Percentiles rank a stretch among this genome's conserved stretches.
Conservation (phyloP, 2,113 vertebrate species). For the Amphiprion ocellaris region DNA sequence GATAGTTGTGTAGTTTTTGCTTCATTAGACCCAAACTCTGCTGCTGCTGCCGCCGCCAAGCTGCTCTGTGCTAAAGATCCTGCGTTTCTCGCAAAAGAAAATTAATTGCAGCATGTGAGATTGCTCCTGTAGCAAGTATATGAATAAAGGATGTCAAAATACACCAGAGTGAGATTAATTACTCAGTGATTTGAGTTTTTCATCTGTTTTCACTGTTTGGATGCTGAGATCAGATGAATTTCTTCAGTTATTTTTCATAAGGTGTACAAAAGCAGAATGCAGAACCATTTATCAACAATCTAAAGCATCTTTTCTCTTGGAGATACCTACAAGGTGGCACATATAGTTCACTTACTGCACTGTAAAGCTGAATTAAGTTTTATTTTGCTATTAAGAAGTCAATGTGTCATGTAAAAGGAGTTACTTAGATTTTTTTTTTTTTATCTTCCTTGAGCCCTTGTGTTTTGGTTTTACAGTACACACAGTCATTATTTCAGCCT, state of each 20-base stretch:
- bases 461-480: too few relatives aligned
- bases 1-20: constrained; percentile 66
- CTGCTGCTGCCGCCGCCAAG: constrained; percentile 13
- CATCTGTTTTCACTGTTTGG: neutral
- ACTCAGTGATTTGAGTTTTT: neutral
- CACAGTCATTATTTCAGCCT: too few relatives aligned
- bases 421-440: too few relatives aligned
- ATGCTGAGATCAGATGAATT: neutral
- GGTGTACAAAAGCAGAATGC: neutral
- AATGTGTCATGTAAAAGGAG: too few relatives aligned
- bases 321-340: too few relatives aligned
- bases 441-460: too few relatives aligned
- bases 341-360: too few relatives aligned
- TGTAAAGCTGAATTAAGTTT: too few relatives aligned
- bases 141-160: constrained; percentile 45
- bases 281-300: neutral
- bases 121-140: constrained; percentile 43
- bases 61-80: constrained; percentile 27
- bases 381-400: too few relatives aligned
- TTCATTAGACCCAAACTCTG: constrained; percentile 69
- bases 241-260: neutral
- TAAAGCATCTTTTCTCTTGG: too few relatives aligned
- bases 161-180: constrained; percentile 49
- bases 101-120: constrained; percentile 31
- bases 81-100: constrained; percentile 34